Evolutionary conservation across 2,797 vertebrate species (phyloP).

Genomic region (Huso huso): DNA sequence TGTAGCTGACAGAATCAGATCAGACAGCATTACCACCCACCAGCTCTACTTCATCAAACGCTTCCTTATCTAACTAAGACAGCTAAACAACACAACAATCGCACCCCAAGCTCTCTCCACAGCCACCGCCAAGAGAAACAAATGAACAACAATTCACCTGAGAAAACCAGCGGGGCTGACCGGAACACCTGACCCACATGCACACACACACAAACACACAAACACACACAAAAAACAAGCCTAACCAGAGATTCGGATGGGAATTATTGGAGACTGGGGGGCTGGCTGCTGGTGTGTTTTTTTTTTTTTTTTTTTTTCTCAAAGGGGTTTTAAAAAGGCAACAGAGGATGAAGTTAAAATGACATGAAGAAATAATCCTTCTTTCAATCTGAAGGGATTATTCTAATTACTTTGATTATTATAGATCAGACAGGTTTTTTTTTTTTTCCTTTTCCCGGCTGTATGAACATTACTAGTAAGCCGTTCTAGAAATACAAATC

Average conservation of each 20-base stretch:
- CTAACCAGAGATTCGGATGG: no score
- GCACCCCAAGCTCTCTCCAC: neutral
- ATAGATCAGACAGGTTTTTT: constrained; percentile 45
- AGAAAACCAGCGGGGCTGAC: neutral
- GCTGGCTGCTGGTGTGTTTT: constrained; percentile 3
- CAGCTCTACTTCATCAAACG: constrained; percentile 48
- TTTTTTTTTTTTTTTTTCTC: constrained; percentile 21
- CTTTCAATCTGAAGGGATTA: constrained; percentile 49
- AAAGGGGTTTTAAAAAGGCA: constrained; percentile 28
- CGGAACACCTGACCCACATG: neutral
- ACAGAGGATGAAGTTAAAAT: constrained; percentile 37
- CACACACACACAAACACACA: neutral
- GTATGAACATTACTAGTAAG: constrained; percentile 31
- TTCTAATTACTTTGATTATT: constrained; percentile 66
- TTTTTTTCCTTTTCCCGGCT: constrained; percentile 44
- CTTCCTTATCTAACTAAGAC: constrained; percentile 49
- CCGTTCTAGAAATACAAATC: constrained; percentile 50
- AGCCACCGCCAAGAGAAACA: no score
- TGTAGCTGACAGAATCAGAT: constrained; percentile 53
- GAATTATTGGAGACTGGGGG: neutral
- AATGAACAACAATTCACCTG: neutral
- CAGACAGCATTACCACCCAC: constrained; percentile 40
- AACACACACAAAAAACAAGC: no score
- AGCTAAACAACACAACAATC: constrained; percentile 44
- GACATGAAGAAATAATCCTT: constrained; percentile 42